These are phyloP conservation scores for Remorina albescens DNA, from an alignment of 2,797 vertebrate species.

Conservation along the genomic window DNA sequence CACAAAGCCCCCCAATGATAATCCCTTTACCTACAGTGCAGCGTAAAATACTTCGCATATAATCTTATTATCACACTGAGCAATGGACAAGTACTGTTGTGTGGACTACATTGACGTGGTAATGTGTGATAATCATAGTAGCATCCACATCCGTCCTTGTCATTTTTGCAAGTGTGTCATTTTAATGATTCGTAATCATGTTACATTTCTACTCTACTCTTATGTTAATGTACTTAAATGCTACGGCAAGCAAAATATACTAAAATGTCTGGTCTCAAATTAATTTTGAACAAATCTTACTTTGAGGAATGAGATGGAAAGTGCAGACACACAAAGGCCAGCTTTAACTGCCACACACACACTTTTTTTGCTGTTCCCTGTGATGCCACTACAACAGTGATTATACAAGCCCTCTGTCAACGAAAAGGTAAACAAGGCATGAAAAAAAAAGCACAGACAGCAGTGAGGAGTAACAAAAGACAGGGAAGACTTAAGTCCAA, in stretches of 20 bases:
- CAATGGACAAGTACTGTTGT: slow-evolving; percentile 57
- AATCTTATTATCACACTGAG: slow-evolving; percentile 68
- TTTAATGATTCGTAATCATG: slow-evolving; percentile 51
- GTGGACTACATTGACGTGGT: slow-evolving; percentile 30
- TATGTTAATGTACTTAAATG: slow-evolving; percentile 23
- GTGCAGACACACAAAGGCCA: slow-evolving; percentile 8
- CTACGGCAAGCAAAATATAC: slow-evolving; percentile 19
- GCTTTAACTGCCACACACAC: neutral
- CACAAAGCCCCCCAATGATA: slow-evolving; percentile 57
- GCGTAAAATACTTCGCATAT: slow-evolving; percentile 59
- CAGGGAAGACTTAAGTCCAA: neutral
- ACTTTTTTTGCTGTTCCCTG: slow-evolving; percentile 33
- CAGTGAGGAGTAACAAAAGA: slow-evolving; percentile 5
- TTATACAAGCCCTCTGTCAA: slow-evolving; percentile 49
- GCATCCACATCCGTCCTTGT: slow-evolving; percentile 45
- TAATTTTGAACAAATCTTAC: slow-evolving; percentile 35
- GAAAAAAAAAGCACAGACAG: slow-evolving; percentile 7
- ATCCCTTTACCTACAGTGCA: slow-evolving; percentile 74
- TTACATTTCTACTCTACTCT: slow-evolving; percentile 26
- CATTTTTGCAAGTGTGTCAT: slow-evolving; percentile 56
- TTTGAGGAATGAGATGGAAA: slow-evolving; percentile 25
- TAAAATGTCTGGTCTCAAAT: slow-evolving; percentile 39
- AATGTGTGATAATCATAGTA: slow-evolving; percentile 61
- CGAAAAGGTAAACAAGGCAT: slow-evolving; percentile 26
- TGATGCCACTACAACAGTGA: slow-evolving; percentile 36